Evolutionary conservation across 2,888 invertebrate species (phyloP), one percentile per base, ranked within the genome.

Genomic region (Sphaerophoria taeniata): DNA sequence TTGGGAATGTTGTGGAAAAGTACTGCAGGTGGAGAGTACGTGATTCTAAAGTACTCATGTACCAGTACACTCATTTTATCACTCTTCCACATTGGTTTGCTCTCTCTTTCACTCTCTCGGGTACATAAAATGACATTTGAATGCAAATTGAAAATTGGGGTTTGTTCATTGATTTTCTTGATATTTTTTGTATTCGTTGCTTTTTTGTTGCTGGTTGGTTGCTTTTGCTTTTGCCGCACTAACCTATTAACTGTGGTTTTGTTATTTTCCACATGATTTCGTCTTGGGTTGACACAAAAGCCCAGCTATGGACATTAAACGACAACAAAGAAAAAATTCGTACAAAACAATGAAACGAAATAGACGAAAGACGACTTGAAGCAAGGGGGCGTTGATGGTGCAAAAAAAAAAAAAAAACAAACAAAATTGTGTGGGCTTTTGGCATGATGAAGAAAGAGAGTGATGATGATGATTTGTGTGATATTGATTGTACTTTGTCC

Each of bases 251-350:
- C 70, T 78, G 76, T 79, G 82, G 83, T 75, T 79, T 79, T 79
- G 79, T 84, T 74, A 79, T 79, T 84, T 79, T 84, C 83, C 83
- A 71, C 79, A 84, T 84, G 74, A 84, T 79, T 84, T 84, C 81
- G 9, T 34, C 51, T 75, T 24, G n/a, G 55, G 47, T 70, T 72
- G 60, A 51, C 60, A 61, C 60, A 61, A 43, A 61, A 60, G 69
- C 53, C 49, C 12, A 12, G 24, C 24, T 24, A 63, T 24, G 75
- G 79, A 69, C 63, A 16, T 36, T 36, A 56, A 16, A 16, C 34
- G 7, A 53, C 12, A 56, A 56, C 24, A 24, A 16, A 60, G 6
- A 45, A 47, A 49, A 43, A 11, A 9, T 12, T 9, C 61, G 60
- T 14, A 43, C 49, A 69, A 51, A 16, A 33, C 51, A 65, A 51